These are phyloP conservation scores for Nomada ferruginata DNA, from an alignment of 2,888 invertebrate genomes.

Conservation along the genomic window DNA sequence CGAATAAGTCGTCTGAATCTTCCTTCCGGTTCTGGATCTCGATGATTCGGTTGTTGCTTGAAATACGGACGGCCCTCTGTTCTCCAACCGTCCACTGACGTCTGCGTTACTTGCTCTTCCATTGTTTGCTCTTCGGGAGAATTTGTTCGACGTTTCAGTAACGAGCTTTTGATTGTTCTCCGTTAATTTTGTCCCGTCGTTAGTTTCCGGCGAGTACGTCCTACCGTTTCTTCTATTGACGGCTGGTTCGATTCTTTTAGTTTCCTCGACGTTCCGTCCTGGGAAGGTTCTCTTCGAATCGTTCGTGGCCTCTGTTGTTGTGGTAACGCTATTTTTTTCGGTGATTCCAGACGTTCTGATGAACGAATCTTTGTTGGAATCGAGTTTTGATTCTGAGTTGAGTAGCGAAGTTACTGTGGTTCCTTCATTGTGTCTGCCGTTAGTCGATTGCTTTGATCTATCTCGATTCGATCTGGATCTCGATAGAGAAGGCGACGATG, in stretches of 20 bases:
- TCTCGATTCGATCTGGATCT: slow-evolving; percentile 55
- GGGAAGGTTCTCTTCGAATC: slow-evolving; percentile 13
- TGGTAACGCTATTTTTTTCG: background rate
- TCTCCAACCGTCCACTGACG: slow-evolving; percentile 33
- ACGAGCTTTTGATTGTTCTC: slow-evolving; percentile 20
- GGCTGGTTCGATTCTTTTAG: slow-evolving; percentile 11
- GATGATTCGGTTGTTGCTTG: slow-evolving; percentile 53
- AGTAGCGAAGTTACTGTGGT: slow-evolving; percentile 25
- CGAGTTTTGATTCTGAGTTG: slow-evolving; percentile 24
- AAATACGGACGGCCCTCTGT: slow-evolving; percentile 61
- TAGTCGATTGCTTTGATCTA: slow-evolving; percentile 32
- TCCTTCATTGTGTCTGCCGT: slow-evolving; percentile 50
- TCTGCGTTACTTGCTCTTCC: background rate
- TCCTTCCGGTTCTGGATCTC: slow-evolving; percentile 77
- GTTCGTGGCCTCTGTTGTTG: slow-evolving; percentile 10
- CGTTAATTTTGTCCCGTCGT: slow-evolving; percentile 4
- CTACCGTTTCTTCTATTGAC: slow-evolving; percentile 46
- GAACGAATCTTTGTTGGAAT: slow-evolving; percentile 25
- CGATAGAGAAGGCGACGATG: slow-evolving; percentile 50
- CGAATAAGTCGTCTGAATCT: slow-evolving; percentile 72
- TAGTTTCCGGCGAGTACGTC: slow-evolving; percentile 39
- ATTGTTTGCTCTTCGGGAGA: slow-evolving; percentile 11
- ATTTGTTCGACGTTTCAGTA: slow-evolving; percentile 12
- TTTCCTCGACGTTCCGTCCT: background rate
- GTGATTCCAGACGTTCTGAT: slow-evolving; percentile 17